Evolutionary conservation across 2,888 invertebrate species (phyloP).

Genomic region (Ctenicera cuprea): DNA sequence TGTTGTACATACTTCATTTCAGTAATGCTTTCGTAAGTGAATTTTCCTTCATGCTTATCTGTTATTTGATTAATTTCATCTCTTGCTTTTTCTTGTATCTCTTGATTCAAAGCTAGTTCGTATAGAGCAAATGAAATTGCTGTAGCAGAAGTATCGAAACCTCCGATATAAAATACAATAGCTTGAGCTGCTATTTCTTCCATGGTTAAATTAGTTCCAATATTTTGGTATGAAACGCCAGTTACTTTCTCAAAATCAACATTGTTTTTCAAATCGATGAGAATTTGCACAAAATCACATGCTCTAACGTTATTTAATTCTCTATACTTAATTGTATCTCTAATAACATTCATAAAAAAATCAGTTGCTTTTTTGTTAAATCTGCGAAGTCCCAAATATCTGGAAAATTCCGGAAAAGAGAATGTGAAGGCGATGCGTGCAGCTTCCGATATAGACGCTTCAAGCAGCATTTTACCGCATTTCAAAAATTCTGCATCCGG

Average conservation of each 20-base stretch:
- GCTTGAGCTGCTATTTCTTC: conserved; percentile 59
- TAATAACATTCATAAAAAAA: conserved; percentile 61
- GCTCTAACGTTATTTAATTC: conserved; percentile 58
- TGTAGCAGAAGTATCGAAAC: conserved; percentile 69
- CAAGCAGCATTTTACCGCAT: conserved; percentile 62
- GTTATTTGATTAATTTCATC: conserved; percentile 70
- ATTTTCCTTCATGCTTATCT: conserved; percentile 64
- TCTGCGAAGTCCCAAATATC: conserved; percentile 53
- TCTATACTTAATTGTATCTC: conserved; percentile 60
- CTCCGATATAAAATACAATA: conserved; percentile 64
- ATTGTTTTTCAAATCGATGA: conserved; percentile 70
- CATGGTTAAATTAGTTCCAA: not conserved
- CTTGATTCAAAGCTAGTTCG: conserved; percentile 72
- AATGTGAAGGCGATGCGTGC: conserved; percentile 66
- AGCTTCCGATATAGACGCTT: conserved; percentile 53
- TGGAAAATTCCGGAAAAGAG: conserved; percentile 70
- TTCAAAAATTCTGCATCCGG: conserved; percentile 63
- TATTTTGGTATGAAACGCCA: not conserved
- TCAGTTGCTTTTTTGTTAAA: conserved; percentile 57
- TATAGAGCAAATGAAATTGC: conserved; percentile 72
- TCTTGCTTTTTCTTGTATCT: conserved; percentile 70
- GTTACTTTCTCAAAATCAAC: not conserved
- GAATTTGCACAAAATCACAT: conserved; percentile 73
- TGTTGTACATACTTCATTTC: conserved; percentile 73
- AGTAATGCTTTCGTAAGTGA: conserved; percentile 72